Evolutionary conservation across 1,140 invertebrate species (phyloP), one percentile per base, ranked within the genome.

Genomic region (Brachionus manjavacas): DNA sequence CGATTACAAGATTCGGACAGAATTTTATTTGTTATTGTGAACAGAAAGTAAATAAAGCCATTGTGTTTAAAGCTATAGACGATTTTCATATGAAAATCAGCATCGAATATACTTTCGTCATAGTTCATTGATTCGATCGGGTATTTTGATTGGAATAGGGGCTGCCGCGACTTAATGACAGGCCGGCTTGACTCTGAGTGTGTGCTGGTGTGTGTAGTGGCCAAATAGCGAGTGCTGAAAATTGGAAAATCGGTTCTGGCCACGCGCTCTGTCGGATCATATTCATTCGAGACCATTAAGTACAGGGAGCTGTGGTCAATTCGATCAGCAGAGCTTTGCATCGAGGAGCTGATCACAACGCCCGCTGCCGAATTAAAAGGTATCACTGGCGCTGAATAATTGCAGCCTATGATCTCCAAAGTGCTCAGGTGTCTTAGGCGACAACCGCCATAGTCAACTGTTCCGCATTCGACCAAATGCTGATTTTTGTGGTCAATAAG

Each of bases 21-120:
- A 41, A 81, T 64, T 46, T 81, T 81, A 11, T 81, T 81, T n/a
- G 79, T 81, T 43, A 81, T 81, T 25, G 79, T 81, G 25, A 81
- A 81, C 23, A 81, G 31, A 35, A 81, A 81, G 39, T 81, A 81
- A 31, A 81, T 68, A 39, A 81, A 81, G 16, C 79, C 79, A 64
- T 81, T 81, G 41, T 81, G 79, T 46, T 81, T 81, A 43, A 81
- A 81, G n/a, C 79, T 81, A 11, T 81, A 68, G 25, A 64, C 25
- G 3, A 81, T 68, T 60, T 68, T 60, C 79, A 81, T 81, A 16
- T 81, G 79, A 81, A 81, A 81, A 68, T 81, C 79, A 20, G 79
- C 14, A 41, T 81, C 60, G 41, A 81, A 81, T 64, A 81, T 81
- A 14, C 46, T 64, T 12, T 81, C 35, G n/a, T 81, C 79, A 81